Evolutionary conservation across 2,113 vertebrate species (phyloP).

Genomic region (Monarcha castaneiventris): DNA sequence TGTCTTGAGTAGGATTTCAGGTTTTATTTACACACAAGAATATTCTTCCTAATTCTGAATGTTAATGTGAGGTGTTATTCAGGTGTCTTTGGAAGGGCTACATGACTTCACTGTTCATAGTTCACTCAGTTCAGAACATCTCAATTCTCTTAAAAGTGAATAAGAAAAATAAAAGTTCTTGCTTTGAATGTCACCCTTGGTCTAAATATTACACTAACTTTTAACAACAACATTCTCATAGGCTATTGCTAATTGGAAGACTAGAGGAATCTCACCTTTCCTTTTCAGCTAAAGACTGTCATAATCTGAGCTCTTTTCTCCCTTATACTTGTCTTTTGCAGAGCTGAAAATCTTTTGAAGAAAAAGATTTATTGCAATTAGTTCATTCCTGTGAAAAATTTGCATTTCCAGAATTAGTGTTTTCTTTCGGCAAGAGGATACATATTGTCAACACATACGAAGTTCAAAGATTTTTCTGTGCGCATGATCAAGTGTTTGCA

Average conservation of each 20-base stretch:
- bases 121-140: neutral
- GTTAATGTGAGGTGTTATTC: neutral
- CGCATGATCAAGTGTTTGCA: neutral
- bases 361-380: neutral
- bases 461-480: neutral
- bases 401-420: neutral
- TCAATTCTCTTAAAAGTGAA: neutral
- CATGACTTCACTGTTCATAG: neutral
- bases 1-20: neutral
- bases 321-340: neutral
- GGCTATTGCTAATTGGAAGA: neutral
- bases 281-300: neutral
- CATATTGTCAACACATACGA: neutral
- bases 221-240: neutral
- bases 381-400: neutral
- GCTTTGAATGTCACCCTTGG: neutral
- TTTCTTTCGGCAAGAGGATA: neutral
- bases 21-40: neutral
- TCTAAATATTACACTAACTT: neutral
- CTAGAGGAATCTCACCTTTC: neutral
- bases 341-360: neutral
- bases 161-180: neutral
- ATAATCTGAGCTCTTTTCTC: neutral
- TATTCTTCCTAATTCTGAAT: neutral
- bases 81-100: neutral